Evolutionary conservation across 1,140 invertebrate genomes (phyloP).

Genomic region (Gyrodactylus bullatarudis): DNA sequence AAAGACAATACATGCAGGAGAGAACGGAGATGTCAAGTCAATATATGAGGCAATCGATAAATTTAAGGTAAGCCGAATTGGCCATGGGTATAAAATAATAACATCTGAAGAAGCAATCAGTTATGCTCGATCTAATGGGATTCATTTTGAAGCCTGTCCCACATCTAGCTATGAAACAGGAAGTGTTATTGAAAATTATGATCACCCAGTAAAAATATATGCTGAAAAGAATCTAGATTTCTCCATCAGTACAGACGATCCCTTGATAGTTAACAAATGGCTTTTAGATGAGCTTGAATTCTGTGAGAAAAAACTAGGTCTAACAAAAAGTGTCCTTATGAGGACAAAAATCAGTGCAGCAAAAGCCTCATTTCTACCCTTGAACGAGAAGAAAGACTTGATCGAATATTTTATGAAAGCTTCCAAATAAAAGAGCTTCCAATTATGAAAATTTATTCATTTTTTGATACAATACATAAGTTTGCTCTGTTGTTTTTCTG

Average conservation of each 20-base stretch:
- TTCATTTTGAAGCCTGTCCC: constrained; percentile 19
- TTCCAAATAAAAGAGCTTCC: not conserved
- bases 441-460: not conserved
- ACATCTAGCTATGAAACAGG: constrained; percentile 27
- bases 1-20: not conserved
- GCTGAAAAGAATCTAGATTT: constrained; percentile 27
- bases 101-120: too few relatives aligned
- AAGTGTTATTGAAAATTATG: constrained; percentile 15
- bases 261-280: constrained; percentile 23
- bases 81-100: not conserved
- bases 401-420: constrained; percentile 13
- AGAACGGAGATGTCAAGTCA: not conserved
- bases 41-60: not conserved
- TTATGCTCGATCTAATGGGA: not conserved
- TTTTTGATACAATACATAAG: not conserved
- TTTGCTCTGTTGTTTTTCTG: too few relatives aligned
- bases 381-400: constrained; percentile 21
- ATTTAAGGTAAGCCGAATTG: not conserved
- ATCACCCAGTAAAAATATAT: constrained; percentile 21
- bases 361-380: constrained; percentile 19
- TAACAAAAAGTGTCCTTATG: constrained; percentile 22
- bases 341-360: constrained; percentile 25
- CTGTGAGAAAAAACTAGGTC: constrained; percentile 18
- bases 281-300: constrained; percentile 24
- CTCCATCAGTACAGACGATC: constrained; percentile 29